Base-by-base conservation (phyloP, 1,140 invertebrate species). In the Pteromalus puparum region DNA sequence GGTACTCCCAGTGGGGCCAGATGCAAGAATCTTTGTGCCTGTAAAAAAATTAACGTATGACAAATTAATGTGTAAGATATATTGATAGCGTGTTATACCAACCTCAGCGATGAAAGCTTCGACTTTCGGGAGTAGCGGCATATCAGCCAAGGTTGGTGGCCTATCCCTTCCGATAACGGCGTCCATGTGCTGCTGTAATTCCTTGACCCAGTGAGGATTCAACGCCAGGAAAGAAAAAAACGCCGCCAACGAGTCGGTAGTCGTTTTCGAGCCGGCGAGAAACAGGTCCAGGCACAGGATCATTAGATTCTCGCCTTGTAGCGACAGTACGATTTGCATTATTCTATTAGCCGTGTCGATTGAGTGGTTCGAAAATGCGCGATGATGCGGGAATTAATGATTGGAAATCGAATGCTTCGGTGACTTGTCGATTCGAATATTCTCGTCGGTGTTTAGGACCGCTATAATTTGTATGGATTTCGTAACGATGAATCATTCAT, bases 181-280 rank as follows among this genome's bases (percentile, higher is more conserved):
- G 83, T 97, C 95, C 5, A 98, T 93, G 90, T 98, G 96, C 12
- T 93, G 85, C 77, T 96, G 95, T 1, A 97, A 90, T 80, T 93
- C 93, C 67, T 92, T 90, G 87, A 97, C 95, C 61, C 97, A 93
- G 12, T 96, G 92, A 10, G 95, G 94, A 91, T 97, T 90, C 68
- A 94, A 90, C 0, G 96, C 94, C 34, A 97, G 90, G 85, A 95
- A 94, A 0, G 96, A 92, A 30, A 97, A 91, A 24, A 94, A 92
- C 87, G 94, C 95, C 0, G 93, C 93, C 9, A 96, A 89, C 0
- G 95, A 95, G 86, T 95, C 96, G 73, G 93, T 95, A 0, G 96
- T 96, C 0, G 96, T 96, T 88, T 96, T 95, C 5, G 95, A 93
- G 9, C 96, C 96, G 78, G 95, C 96, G 89, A 96, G 93, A 48